Evolutionary conservation across 2,113 vertebrate species (phyloP).

Genomic region (Camarhynchus parvulus): DNA sequence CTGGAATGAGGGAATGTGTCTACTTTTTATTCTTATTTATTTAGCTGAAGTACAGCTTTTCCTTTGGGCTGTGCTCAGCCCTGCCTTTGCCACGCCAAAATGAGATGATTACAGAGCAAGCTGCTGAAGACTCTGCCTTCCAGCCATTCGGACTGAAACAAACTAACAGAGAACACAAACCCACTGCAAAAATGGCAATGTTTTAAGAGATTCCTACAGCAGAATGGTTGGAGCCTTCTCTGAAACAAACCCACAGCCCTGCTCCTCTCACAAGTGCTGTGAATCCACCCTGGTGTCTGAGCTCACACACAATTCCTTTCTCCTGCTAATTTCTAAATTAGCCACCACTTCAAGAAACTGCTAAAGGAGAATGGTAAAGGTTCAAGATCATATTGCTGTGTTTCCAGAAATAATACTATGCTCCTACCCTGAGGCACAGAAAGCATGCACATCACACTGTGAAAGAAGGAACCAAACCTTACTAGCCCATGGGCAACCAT

Average conservation of each 20-base stretch:
- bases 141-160: background rate
- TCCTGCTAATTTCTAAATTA: background rate
- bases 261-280: background rate
- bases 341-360: background rate
- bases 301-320: background rate
- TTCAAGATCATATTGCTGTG: background rate
- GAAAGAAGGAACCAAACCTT: background rate
- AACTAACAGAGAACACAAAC: fast-evolving
- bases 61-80: background rate
- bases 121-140: background rate
- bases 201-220: background rate
- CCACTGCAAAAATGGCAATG: background rate
- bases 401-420: background rate
- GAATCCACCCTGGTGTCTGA: background rate
- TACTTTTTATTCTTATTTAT: background rate
- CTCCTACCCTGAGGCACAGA: background rate
- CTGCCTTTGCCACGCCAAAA: background rate
- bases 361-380: background rate
- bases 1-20: background rate
- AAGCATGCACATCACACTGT: background rate
- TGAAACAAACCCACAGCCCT: background rate
- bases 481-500: background rate
- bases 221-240: background rate
- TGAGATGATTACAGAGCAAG: background rate
- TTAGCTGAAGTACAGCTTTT: background rate